Percentiles rank a stretch among this genome's conserved stretches.
phyloP scores from a whole-genome alignment of 2,888 invertebrate genomes.

The Hofmannophila pseudospretella region DNA sequence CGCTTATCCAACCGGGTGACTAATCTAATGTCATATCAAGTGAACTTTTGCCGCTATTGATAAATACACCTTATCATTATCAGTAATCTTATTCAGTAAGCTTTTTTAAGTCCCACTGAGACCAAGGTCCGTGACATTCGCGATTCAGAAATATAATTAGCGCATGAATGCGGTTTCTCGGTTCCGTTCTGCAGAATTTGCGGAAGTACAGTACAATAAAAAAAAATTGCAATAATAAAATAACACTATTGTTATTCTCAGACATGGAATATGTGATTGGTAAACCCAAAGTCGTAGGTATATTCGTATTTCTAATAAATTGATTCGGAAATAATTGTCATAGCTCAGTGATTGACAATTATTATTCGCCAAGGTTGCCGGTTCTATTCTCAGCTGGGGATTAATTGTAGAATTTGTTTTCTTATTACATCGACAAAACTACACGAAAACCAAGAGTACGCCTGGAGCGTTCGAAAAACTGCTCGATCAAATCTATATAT shows the following conservation, averaged over 20 bases:
- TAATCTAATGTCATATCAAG: background rate
- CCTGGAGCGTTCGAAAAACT: too few species aligned
- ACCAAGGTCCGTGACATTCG: slow-evolving; percentile 1
- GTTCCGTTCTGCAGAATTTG: background rate
- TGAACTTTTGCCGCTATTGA: background rate
- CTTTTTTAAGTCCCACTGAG: background rate
- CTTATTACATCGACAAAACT: too few species aligned
- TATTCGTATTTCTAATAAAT: too few species aligned
- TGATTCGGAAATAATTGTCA: too few species aligned
- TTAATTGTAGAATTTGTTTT: too few species aligned
- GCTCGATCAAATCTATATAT: too few species aligned
- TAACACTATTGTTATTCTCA: background rate
- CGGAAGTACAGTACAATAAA: slow-evolving; percentile 1
- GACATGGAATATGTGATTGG: background rate
- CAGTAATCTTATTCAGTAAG: background rate
- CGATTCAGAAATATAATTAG: slow-evolving; percentile 1
- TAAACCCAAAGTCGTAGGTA: background rate
- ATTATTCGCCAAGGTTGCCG: too few species aligned
- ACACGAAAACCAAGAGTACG: too few species aligned
- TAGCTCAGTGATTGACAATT: too few species aligned
- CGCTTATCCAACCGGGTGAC: slow-evolving; percentile 21
- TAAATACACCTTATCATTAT: background rate
- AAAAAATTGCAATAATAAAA: background rate
- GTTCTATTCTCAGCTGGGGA: too few species aligned
- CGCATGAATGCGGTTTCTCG: background rate